A percentile compares a stretch with the other conserved stretches of the same genome.
phyloP scores from a whole-genome alignment of 2,797 vertebrate genomes.

The Tarsius wallacei region DNA sequence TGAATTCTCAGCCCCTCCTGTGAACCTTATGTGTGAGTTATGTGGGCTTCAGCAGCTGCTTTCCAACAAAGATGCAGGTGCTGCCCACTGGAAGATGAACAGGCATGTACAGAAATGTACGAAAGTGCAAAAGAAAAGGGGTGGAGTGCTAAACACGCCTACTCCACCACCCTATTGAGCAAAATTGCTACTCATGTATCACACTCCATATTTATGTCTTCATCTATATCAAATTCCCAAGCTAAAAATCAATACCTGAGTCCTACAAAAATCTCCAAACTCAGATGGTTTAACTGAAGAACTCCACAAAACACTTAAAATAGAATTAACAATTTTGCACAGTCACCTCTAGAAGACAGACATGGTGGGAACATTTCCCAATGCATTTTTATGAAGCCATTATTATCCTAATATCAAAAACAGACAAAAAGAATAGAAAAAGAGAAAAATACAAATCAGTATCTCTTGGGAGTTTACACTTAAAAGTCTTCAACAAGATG shows the following conservation, averaged over 20 bases:
- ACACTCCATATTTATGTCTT: background rate
- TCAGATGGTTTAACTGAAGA: background rate
- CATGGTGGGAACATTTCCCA: background rate
- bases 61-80: background rate
- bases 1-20: background rate
- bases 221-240: background rate
- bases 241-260: background rate
- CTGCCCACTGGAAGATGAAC: background rate
- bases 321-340: background rate
- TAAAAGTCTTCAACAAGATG: background rate
- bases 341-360: background rate
- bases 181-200: background rate
- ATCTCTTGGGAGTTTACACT: background rate
- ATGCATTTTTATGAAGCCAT: background rate
- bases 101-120: background rate
- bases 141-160: fast-evolving
- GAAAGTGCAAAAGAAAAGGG: background rate
- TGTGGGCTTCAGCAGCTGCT: background rate
- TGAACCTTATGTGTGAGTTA: background rate
- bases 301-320: background rate
- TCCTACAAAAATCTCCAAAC: background rate
- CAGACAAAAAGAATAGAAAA: background rate
- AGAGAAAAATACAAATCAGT: background rate
- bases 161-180: background rate
- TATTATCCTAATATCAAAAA: background rate